Conservation (phyloP, 2,888 invertebrate species). For the Bimastos eiseni region DNA sequence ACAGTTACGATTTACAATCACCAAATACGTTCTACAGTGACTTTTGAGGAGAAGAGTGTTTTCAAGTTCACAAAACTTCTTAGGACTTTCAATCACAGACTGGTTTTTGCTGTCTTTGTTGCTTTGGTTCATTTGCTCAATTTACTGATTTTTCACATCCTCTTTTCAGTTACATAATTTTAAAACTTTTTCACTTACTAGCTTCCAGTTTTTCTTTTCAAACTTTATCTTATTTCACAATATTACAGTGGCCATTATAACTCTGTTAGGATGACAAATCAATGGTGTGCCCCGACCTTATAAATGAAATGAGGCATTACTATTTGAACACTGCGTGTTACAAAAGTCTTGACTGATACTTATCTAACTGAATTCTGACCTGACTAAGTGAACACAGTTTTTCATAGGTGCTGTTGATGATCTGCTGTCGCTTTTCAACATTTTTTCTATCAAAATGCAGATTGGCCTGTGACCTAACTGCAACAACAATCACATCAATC, state of each 20-base stretch:
- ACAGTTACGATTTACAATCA: too few species aligned
- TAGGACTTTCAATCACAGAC: not conserved
- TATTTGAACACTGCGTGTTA: not conserved
- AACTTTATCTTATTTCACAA: too few species aligned
- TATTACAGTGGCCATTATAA: too few species aligned
- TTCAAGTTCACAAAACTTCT: not conserved
- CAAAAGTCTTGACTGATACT: not conserved
- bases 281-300: not conserved
- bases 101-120: not conserved
- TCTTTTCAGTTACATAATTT: too few species aligned
- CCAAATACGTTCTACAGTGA: not conserved
- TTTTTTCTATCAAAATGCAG: slow-evolving; percentile 72
- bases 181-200: too few species aligned
- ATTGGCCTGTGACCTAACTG: slow-evolving; percentile 59
- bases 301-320: not conserved
- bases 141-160: too few species aligned
- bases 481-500: slow-evolving; percentile 1
- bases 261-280: not conserved
- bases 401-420: slow-evolving; percentile 79
- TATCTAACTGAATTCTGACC: slow-evolving; percentile 16
- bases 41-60: not conserved
- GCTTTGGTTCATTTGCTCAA: not conserved
- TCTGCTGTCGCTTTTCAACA: slow-evolving; percentile 78
- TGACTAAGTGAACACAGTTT: slow-evolving; percentile 58
- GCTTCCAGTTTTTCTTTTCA: too few species aligned